Evolutionary conservation across 2,888 invertebrate genomes (phyloP).

Genomic region (Ormyrus pomaceus): DNA sequence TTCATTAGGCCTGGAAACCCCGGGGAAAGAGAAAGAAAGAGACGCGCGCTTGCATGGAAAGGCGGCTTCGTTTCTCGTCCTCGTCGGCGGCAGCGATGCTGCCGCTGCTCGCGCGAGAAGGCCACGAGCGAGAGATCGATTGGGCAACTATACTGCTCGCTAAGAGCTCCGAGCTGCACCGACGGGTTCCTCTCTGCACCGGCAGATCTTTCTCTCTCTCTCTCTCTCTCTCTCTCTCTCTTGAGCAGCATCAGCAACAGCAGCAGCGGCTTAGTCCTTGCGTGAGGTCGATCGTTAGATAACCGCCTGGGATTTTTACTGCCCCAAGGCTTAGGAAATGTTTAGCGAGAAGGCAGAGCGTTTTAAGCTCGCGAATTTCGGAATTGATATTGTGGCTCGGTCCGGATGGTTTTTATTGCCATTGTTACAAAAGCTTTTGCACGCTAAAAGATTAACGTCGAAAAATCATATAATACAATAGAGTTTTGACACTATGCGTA

Average conservation of each 20-base stretch:
- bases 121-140: conserved; percentile 19
- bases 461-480: too few species aligned
- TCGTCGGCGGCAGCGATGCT: background rate
- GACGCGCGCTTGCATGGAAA: conserved; percentile 1
- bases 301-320: background rate
- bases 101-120: background rate
- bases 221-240: background rate
- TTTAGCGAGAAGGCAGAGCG: too few species aligned
- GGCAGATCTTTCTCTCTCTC: background rate
- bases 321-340: background rate
- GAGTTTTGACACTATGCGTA: too few species aligned
- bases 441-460: too few species aligned
- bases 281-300: conserved; percentile 47
- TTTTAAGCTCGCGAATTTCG: too few species aligned
- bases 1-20: conserved; percentile 33
- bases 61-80: background rate
- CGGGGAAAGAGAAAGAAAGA: background rate
- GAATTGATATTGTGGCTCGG: too few species aligned
- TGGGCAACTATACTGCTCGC: conserved; percentile 20
- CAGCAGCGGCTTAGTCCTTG: conserved; percentile 33
- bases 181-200: too few species aligned
- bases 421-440: too few species aligned
- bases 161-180: background rate
- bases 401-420: too few species aligned
- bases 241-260: background rate